Base-by-base conservation (phyloP, 2,797 vertebrate genomes). In the Sebastes iracundus region DNA sequence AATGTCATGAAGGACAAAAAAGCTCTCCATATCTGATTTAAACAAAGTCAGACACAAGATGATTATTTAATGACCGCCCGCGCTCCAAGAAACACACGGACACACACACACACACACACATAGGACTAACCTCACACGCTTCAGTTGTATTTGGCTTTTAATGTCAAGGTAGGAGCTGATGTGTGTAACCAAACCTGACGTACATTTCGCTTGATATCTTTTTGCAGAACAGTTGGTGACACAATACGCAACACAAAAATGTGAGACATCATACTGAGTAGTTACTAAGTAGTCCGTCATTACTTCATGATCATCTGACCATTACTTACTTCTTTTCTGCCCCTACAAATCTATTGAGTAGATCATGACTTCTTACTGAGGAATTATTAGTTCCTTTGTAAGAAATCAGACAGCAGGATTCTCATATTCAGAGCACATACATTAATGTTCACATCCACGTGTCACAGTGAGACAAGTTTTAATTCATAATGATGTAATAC, bases 1-100 rank as follows among this genome's bases (percentile, higher is more conserved):
- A 94, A 94, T 94, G 94, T 93, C 93, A 93, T 13, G 59, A 81
- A 91, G 90, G 91, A 92, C 91, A 93, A 94, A 91, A 90, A 91
- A 90, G 85, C 90, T 81, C 81, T 81, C 86, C 66, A 85, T 91
- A 88, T 91, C 82, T 94, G 92, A 94, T 90, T 94, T 93, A 89
- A 93, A 91, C 90, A 93, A 90, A 91, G 91, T 92, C 92, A 93
- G 92, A 95, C 93, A 90, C 87, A 75, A 73, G 66, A 93, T 94
- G 90, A 92, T 91, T 92, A 91, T 94, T 94, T 94, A 91, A 94
- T 92, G 91, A 91, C 84, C 20, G 49, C 72, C 81, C 27, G 20
- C 12, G 30, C 78, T 77, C 72, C 64, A 74, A 63, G 65, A 75
- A 78, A 75, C 23, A 28, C 79, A 60, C 8, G 6, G 11, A 62